Evolutionary conservation across 2,113 vertebrate genomes (phyloP).

Genomic region (Pelodiscus sinensis): DNA sequence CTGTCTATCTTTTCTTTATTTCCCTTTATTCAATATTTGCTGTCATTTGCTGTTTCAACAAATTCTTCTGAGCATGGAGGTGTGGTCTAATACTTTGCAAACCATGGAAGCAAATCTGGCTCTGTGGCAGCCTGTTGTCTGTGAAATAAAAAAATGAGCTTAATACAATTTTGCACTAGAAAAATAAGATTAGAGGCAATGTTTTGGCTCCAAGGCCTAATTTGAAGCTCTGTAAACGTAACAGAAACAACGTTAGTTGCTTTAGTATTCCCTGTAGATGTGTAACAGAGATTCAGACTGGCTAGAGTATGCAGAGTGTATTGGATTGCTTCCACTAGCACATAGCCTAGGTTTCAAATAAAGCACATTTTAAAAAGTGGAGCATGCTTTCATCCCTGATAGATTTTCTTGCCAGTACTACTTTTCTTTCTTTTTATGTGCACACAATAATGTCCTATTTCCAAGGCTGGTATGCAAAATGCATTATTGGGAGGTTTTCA

Average conservation of each 20-base stretch:
- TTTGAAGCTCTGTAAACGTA: background rate
- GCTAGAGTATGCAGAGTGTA: background rate
- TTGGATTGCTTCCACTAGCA: background rate
- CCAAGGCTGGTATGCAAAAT: background rate
- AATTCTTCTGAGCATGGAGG: background rate
- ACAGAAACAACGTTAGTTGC: slow-evolving; percentile 1
- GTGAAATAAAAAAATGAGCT: slow-evolving; percentile 23
- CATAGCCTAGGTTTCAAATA: background rate
- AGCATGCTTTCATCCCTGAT: background rate
- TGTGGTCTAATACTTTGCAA: background rate
- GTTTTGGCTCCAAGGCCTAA: background rate
- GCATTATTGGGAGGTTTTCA: background rate
- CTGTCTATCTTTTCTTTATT: background rate
- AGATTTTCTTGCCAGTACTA: background rate
- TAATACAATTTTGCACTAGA: background rate
- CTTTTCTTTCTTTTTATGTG: background rate
- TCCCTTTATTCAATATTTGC: accelerated
- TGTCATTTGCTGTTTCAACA: background rate
- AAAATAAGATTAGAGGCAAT: slow-evolving; percentile 23
- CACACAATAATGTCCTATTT: background rate
- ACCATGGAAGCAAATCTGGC: background rate
- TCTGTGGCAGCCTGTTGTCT: background rate
- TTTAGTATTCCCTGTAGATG: background rate
- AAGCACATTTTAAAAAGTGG: background rate
- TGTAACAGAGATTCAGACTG: background rate